Percentiles rank a stretch among this genome's conserved stretches.
These are phyloP conservation scores for Gambusia holbrooki DNA, from an alignment of 2,113 vertebrate genomes.

Conservation along the genomic window DNA sequence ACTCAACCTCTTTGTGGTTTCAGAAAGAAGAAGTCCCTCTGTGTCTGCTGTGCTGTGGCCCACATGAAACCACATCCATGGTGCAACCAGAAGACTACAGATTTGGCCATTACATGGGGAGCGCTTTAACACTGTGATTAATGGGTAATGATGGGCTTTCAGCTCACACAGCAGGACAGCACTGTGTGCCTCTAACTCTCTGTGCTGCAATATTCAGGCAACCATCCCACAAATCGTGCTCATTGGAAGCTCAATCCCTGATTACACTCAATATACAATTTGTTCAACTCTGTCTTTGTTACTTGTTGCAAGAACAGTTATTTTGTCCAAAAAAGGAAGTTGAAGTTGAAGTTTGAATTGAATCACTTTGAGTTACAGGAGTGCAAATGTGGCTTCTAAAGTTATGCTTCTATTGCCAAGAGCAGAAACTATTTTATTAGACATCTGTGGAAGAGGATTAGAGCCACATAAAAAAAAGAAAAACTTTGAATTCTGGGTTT, in stretches of 20 bases:
- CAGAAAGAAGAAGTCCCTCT: neutral
- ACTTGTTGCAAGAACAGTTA: neutral
- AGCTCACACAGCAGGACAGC: constrained; percentile 34
- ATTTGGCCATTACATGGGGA: constrained; percentile 14
- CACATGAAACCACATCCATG: constrained; percentile 12
- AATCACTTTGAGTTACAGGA: neutral
- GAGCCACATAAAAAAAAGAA: too few species aligned
- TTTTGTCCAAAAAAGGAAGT: neutral
- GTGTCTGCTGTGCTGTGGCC: neutral
- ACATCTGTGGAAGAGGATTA: neutral
- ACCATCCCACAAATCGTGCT: constrained; percentile 6
- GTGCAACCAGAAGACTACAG: constrained; percentile 1
- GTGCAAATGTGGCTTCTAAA: neutral
- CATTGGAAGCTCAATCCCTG: constrained; percentile 4
- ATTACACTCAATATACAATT: constrained; percentile 2
- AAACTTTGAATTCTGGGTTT: too few species aligned
- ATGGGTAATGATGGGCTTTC: constrained; percentile 45
- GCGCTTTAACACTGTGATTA: constrained; percentile 35
- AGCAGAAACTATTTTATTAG: constrained; percentile 2
- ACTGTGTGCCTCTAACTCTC: constrained; percentile 5
- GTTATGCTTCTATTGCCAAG: neutral
- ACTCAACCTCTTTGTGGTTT: neutral
- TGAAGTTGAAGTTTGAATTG: neutral
- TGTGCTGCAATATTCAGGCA: constrained; percentile 19
- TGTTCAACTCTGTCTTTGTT: constrained; percentile 9